phyloP scores from a whole-genome alignment of 2,888 invertebrate species.

The Sphaerophoria taeniata region DNA sequence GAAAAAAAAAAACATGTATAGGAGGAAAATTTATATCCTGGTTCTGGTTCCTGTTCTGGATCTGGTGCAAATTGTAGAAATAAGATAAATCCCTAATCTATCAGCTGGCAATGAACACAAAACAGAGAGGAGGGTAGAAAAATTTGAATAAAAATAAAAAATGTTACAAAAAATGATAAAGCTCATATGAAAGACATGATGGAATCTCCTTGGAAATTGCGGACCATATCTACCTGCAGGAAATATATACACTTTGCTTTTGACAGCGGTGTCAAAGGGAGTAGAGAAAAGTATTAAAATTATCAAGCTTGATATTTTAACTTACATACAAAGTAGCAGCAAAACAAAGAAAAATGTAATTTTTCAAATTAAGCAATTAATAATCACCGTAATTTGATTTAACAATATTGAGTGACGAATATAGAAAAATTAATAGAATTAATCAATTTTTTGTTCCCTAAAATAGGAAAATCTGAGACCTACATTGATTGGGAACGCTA shows the following conservation, averaged over 20 bases:
- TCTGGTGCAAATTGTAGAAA: constrained; percentile 10
- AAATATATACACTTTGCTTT: neutral
- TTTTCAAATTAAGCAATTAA: too few relatives aligned
- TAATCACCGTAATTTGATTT: too few relatives aligned
- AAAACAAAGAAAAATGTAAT: too few relatives aligned
- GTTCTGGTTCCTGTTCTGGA: constrained; percentile 1
- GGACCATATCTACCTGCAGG: neutral
- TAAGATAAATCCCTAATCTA: constrained; percentile 49
- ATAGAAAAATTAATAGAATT: too few relatives aligned
- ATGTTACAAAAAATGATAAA: too few relatives aligned
- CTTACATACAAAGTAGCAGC: too few relatives aligned
- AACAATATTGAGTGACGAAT: too few relatives aligned
- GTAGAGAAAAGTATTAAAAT: neutral
- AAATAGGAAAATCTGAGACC: too few relatives aligned
- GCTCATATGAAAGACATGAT: constrained; percentile 54
- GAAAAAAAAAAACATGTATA: neutral
- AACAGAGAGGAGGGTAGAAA: neutral
- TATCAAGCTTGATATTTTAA: too few relatives aligned
- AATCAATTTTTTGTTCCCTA: too few relatives aligned
- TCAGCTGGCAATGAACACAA: constrained; percentile 13
- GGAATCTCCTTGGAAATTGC: constrained; percentile 44
- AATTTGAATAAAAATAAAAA: constrained; percentile 12
- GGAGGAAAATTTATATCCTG: constrained; percentile 6
- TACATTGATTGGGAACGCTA: too few relatives aligned
- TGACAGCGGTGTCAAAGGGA: neutral